phyloP scores from a whole-genome alignment of 2,888 invertebrate species.

The Drosophila parthenogenetica region DNA sequence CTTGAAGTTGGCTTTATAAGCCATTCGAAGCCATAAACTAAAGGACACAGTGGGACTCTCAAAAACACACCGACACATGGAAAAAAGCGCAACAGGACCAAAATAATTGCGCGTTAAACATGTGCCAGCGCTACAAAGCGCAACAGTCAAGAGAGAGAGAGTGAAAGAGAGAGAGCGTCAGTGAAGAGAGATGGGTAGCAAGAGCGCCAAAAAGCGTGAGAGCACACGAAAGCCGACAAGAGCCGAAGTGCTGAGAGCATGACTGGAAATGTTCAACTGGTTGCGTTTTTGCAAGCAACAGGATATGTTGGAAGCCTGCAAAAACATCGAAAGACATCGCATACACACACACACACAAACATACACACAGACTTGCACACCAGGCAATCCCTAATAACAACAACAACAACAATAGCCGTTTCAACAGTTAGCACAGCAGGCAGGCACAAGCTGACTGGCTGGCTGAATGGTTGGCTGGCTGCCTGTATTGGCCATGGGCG shows the following conservation, averaged over 20 bases:
- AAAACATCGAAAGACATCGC: slow-evolving; percentile 77
- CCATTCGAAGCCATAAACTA: slow-evolving; percentile 28
- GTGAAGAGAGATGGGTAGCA: slow-evolving; percentile 15
- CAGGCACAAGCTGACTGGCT: slow-evolving; percentile 42
- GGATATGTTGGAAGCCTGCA: slow-evolving; percentile 75
- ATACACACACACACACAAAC: slow-evolving; percentile 18
- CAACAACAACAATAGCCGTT: slow-evolving; percentile 26
- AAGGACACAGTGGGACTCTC: slow-evolving; percentile 28
- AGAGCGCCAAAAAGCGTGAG: background rate
- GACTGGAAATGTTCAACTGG: slow-evolving; percentile 77
- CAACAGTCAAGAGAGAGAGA: slow-evolving; percentile 48
- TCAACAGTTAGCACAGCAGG: slow-evolving; percentile 19
- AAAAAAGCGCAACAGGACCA: slow-evolving; percentile 79
- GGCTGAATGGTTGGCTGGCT: slow-evolving; percentile 26
- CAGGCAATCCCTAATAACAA: slow-evolving; percentile 35
- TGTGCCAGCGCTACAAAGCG: slow-evolving; percentile 67
- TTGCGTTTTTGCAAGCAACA: slow-evolving; percentile 78
- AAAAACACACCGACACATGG: slow-evolving; percentile 28
- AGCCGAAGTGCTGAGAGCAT: slow-evolving; percentile 58
- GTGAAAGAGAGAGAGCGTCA: slow-evolving; percentile 18
- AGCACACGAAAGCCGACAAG: slow-evolving; percentile 23
- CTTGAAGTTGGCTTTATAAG: slow-evolving; percentile 50
- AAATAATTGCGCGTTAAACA: slow-evolving; percentile 80
- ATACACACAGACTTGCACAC: slow-evolving; percentile 10
- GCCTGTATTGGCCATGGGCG: slow-evolving; percentile 4